These are phyloP conservation scores for Eurytemora carolleeae DNA, from an alignment of 1,140 invertebrate species.

Conservation along the genomic window DNA sequence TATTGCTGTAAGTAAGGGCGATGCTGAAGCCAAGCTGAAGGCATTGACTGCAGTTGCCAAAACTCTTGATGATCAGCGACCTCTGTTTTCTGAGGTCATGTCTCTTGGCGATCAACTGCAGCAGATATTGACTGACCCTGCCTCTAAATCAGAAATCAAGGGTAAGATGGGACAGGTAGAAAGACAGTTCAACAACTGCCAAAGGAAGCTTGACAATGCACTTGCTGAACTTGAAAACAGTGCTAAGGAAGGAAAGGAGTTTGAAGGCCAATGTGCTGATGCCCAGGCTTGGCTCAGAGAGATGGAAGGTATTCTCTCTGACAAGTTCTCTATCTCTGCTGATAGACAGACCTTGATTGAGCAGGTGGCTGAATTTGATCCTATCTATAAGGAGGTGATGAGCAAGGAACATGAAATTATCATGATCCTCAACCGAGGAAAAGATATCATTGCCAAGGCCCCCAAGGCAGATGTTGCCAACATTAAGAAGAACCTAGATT, in stretches of 20 bases:
- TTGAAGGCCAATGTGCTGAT: conserved; percentile 60
- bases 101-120: conserved; percentile 62
- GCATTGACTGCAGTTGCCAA: conserved; percentile 59
- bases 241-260: conserved; percentile 46
- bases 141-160: conserved; percentile 70
- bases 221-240: conserved; percentile 75
- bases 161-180: conserved; percentile 58
- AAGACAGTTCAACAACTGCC: conserved; percentile 59
- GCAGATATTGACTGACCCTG: conserved; percentile 69
- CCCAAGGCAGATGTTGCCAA: conserved; percentile 28
- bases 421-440: conserved; percentile 76
- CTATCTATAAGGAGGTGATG: conserved; percentile 66
- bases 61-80: conserved; percentile 64
- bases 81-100: conserved; percentile 63
- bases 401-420: conserved; percentile 78
- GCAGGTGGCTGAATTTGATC: conserved; percentile 59
- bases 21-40: conserved; percentile 63
- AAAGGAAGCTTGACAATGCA: conserved; percentile 65
- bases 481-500: conserved; percentile 41
- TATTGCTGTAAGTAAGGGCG: conserved; percentile 44
- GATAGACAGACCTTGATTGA: conserved; percentile 57
- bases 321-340: conserved; percentile 60
- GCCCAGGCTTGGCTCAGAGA: conserved; percentile 70
- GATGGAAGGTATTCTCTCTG: conserved; percentile 45
- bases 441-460: conserved; percentile 43